phyloP scores from a whole-genome alignment of 37 sponge, comb jelly and placozoan genomes.

The Mnemiopsis leidyi region DNA sequence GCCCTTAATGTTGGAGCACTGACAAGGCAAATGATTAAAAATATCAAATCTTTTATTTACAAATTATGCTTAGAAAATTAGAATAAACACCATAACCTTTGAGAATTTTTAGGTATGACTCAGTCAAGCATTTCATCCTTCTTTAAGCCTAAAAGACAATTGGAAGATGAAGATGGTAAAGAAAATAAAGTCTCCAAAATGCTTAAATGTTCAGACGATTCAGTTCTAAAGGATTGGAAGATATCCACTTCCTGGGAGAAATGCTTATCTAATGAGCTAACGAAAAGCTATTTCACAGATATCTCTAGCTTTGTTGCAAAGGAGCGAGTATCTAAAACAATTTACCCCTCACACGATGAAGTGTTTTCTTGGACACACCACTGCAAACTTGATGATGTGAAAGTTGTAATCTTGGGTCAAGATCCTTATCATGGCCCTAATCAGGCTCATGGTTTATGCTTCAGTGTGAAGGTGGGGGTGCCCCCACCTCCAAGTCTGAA shows the following conservation, averaged over 20 bases:
- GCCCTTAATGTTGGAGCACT: too few species aligned
- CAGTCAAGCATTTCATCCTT: slow-evolving; percentile 42
- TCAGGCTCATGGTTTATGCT: slow-evolving; percentile 95
- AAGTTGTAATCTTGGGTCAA: slow-evolving; percentile 96
- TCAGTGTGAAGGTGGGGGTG: slow-evolving; percentile 89
- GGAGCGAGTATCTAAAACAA: neutral
- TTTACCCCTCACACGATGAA: slow-evolving; percentile 70
- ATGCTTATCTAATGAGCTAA: neutral
- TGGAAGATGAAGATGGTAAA: neutral
- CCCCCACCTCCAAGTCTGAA: slow-evolving; percentile 83
- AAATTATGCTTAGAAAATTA: too few species aligned
- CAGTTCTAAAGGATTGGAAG: neutral
- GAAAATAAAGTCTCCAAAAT: neutral
- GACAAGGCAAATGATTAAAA: too few species aligned
- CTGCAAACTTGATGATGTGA: slow-evolving; percentile 80
- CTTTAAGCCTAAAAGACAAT: neutral
- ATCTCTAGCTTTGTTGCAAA: neutral
- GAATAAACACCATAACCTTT: too few species aligned
- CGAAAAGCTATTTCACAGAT: neutral
- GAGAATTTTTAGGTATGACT: slow-evolving; percentile 13
- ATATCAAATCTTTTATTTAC: too few species aligned
- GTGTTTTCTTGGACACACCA: slow-evolving; percentile 90
- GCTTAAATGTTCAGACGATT: neutral
- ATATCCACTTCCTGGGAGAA: neutral
- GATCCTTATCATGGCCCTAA: slow-evolving; percentile 97